phyloP scores from a whole-genome alignment of 2,113 vertebrate genomes.

The Tonatia bakeri region DNA sequence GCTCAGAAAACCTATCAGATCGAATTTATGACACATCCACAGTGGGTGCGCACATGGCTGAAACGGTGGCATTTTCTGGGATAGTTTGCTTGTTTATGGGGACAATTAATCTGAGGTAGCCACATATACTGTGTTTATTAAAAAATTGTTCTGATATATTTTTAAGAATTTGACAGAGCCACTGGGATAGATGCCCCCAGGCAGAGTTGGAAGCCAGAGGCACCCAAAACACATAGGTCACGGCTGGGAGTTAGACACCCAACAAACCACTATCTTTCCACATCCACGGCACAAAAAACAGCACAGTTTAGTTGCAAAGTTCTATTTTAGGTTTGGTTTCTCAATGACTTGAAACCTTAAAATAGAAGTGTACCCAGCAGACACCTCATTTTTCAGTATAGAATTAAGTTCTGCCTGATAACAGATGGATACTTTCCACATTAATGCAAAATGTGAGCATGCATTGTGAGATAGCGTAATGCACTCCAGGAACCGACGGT shows the following conservation, averaged over 20 bases:
- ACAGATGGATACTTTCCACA: slow-evolving; percentile 64
- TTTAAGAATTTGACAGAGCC: not conserved
- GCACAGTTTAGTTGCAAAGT: slow-evolving; percentile 18
- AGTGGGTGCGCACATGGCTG: not conserved
- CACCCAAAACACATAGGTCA: not conserved
- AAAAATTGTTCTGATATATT: not conserved
- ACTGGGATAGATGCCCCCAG: not conserved
- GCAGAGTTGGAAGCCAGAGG: not conserved
- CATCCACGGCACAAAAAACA: not conserved
- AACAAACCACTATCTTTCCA: not conserved
- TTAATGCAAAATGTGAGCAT: slow-evolving; percentile 60
- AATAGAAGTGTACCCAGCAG: slow-evolving; percentile 67
- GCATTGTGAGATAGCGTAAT: slow-evolving; percentile 53
- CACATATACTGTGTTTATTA: not conserved
- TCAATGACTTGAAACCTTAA: slow-evolving; percentile 68
- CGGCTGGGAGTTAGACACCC: not conserved
- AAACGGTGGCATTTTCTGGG: not conserved
- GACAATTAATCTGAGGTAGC: not conserved
- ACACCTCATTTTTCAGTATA: slow-evolving; percentile 62
- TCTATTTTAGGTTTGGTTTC: slow-evolving; percentile 68
- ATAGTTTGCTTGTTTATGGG: not conserved
- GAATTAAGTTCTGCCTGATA: slow-evolving; percentile 54
- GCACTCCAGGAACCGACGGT: slow-evolving; percentile 59
- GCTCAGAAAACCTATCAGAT: not conserved
- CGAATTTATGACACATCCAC: not conserved